phyloP scores from a whole-genome alignment of 2,797 vertebrate species.

The Poeciliopsis turneri region DNA sequence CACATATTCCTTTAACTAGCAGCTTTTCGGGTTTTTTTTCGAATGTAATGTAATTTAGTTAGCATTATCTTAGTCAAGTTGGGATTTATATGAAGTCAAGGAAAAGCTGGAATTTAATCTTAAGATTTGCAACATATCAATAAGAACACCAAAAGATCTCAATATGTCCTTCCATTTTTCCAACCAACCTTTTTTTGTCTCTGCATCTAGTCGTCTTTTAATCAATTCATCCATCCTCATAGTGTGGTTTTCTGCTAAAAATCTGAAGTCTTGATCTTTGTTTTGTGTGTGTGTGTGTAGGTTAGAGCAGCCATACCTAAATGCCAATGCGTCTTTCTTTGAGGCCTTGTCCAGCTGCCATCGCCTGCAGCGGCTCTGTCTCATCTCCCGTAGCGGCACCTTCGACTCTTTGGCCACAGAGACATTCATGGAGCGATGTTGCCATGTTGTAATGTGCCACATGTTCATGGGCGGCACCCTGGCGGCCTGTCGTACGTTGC shows the following conservation, averaged over 20 bases:
- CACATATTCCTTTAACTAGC: neutral
- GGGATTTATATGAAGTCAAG: neutral
- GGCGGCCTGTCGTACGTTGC: conserved; percentile 88
- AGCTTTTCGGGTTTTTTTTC: neutral
- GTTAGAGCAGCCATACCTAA: conserved; percentile 95
- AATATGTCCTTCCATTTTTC: neutral
- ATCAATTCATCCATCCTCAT: neutral
- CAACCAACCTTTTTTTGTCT: neutral
- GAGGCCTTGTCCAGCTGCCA: conserved; percentile 90
- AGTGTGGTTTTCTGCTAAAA: neutral
- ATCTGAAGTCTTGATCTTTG: neutral
- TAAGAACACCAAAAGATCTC: neutral
- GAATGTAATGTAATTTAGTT: neutral
- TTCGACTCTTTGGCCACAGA: conserved; percentile 88
- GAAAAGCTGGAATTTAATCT: neutral
- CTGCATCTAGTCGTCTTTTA: neutral
- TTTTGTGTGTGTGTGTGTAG: conserved; percentile 68
- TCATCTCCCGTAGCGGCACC: conserved; percentile 92
- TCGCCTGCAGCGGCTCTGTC: conserved; percentile 89
- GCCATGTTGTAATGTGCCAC: conserved; percentile 89
- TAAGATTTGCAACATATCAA: neutral
- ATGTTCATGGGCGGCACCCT: conserved; percentile 94
- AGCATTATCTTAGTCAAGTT: neutral
- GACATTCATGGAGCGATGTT: conserved; percentile 88
- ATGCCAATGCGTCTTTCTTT: conserved; percentile 88